These are phyloP conservation scores for Tanytarsus gracilentus DNA, from an alignment of 2,888 invertebrate genomes.

Conservation along the genomic window DNA sequence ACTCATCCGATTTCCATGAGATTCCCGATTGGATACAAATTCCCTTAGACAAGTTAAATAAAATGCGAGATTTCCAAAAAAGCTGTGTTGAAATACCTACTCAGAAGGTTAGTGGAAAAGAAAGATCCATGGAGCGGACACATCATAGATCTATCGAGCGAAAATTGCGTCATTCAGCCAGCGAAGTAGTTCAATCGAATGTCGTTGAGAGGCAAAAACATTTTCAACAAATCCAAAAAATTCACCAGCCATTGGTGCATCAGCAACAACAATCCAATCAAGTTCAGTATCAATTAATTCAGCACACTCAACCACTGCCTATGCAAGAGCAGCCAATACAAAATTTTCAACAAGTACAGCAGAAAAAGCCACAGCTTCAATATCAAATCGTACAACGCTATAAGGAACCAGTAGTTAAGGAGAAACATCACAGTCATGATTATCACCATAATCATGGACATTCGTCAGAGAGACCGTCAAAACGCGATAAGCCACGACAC, in stretches of 20 bases:
- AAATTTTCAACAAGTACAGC: slow-evolving; percentile 31
- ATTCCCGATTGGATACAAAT: slow-evolving; percentile 41
- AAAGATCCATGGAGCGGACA: slow-evolving; percentile 30
- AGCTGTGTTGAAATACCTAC: slow-evolving; percentile 34
- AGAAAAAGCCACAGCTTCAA: slow-evolving; percentile 12
- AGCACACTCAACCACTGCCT: slow-evolving; percentile 33
- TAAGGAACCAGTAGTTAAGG: slow-evolving; percentile 4
- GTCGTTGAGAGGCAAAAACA: slow-evolving; percentile 34
- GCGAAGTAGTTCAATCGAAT: slow-evolving; percentile 38
- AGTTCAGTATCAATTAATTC: slow-evolving; percentile 34
- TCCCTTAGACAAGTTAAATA: slow-evolving; percentile 38
- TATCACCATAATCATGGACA: slow-evolving; percentile 6
- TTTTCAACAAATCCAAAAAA: slow-evolving; percentile 34
- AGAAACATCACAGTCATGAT: slow-evolving; percentile 22
- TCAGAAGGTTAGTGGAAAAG: slow-evolving; percentile 32
- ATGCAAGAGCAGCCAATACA: slow-evolving; percentile 35
- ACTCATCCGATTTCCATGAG: slow-evolving; percentile 36
- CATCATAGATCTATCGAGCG: slow-evolving; percentile 35
- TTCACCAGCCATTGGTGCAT: neutral
- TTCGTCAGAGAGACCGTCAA: slow-evolving; percentile 29
- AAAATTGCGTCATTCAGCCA: slow-evolving; percentile 40
- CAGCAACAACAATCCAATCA: slow-evolving; percentile 11
- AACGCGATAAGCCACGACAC: slow-evolving; percentile 41
- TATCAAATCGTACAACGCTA: slow-evolving; percentile 25
- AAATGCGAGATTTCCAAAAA: slow-evolving; percentile 29